A percentile compares a stretch with the other conserved stretches of the same genome.
Evolutionary conservation across 1,140 invertebrate species (phyloP).

Genomic region (Stegodyphus dumicola): DNA sequence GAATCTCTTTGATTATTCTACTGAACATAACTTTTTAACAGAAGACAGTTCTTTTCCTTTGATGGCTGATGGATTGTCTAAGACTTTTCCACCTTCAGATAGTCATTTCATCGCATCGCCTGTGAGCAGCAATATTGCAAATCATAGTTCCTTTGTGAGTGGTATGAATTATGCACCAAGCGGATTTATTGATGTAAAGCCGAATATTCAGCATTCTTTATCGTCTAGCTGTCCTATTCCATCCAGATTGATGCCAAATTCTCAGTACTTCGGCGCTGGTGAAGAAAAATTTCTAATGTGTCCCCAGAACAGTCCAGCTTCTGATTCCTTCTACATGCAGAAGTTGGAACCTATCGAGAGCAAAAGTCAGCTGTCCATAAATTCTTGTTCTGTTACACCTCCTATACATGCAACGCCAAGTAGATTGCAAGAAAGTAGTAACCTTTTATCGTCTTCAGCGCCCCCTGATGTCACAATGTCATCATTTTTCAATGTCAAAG

Average conservation of each 20-base stretch:
- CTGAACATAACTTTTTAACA: conserved; percentile 11
- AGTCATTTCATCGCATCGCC: conserved; percentile 43
- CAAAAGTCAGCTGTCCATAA: conserved; percentile 18
- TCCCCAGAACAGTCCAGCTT: conserved; percentile 58
- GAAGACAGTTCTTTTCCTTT: conserved; percentile 28
- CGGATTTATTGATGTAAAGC: conserved; percentile 46
- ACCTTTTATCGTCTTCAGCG: conserved; percentile 36
- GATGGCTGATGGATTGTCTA: conserved; percentile 22
- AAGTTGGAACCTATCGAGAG: conserved; percentile 2
- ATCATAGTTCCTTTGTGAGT: conserved; percentile 15
- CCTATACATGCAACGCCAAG: conserved; percentile 15
- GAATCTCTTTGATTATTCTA: conserved; percentile 30
- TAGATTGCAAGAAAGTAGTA: conserved; percentile 9
- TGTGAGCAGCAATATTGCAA: conserved; percentile 7
- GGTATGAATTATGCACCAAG: conserved; percentile 32
- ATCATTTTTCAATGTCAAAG: conserved; percentile 34
- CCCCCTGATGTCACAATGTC: conserved; percentile 55
- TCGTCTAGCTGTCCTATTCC: conserved; percentile 50
- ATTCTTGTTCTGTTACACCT: conserved; percentile 7
- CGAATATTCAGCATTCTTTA: conserved; percentile 16
- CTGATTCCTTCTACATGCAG: conserved; percentile 7
- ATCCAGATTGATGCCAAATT: conserved; percentile 18
- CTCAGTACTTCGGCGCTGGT: conserved; percentile 15
- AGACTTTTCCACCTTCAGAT: conserved; percentile 19
- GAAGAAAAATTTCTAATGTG: conserved; percentile 41